Percentiles rank a stretch among this genome's conserved stretches.
Conservation (phyloP, 2,888 invertebrate species). For the Apeira syringaria region DNA sequence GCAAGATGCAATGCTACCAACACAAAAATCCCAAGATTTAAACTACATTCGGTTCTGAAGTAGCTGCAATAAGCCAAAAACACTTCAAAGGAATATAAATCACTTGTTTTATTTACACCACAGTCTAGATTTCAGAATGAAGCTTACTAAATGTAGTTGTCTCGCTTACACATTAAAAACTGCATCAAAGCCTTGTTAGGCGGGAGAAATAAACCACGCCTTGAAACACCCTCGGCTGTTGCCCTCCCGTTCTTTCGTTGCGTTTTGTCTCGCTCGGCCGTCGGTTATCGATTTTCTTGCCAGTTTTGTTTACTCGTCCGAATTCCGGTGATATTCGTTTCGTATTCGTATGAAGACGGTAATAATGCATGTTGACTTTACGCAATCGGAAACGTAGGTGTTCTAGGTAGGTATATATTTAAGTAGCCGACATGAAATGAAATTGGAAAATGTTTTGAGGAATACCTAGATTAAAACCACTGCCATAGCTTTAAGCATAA, state of each 20-base stretch:
- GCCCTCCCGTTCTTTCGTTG: slow-evolving; percentile 49
- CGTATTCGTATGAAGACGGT: slow-evolving; percentile 46
- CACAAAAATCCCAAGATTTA: slow-evolving; percentile 27
- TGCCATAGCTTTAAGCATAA: background rate
- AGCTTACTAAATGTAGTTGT: slow-evolving; percentile 33
- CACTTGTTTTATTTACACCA: slow-evolving; percentile 50
- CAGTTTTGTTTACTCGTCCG: slow-evolving; percentile 67
- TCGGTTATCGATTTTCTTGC: slow-evolving; percentile 63
- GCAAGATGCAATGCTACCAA: slow-evolving; percentile 14
- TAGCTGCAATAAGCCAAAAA: slow-evolving; percentile 37
- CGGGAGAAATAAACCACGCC: slow-evolving; percentile 65
- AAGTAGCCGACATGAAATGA: slow-evolving; percentile 5
- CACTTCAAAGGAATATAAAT: slow-evolving; percentile 39
- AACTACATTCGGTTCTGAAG: slow-evolving; percentile 31
- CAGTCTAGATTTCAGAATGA: slow-evolving; percentile 39
- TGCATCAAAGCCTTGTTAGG: slow-evolving; percentile 45
- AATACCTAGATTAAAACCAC: background rate
- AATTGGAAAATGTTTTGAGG: background rate
- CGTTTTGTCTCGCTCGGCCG: slow-evolving; percentile 44
- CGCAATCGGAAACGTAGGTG: slow-evolving; percentile 4
- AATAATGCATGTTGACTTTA: slow-evolving; percentile 58
- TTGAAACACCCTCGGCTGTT: slow-evolving; percentile 46
- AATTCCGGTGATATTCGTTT: slow-evolving; percentile 60
- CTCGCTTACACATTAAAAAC: slow-evolving; percentile 42
- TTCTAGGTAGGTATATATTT: background rate